Conservation (phyloP, 2,888 invertebrate genomes). For the Iphiclides podalirius region DNA sequence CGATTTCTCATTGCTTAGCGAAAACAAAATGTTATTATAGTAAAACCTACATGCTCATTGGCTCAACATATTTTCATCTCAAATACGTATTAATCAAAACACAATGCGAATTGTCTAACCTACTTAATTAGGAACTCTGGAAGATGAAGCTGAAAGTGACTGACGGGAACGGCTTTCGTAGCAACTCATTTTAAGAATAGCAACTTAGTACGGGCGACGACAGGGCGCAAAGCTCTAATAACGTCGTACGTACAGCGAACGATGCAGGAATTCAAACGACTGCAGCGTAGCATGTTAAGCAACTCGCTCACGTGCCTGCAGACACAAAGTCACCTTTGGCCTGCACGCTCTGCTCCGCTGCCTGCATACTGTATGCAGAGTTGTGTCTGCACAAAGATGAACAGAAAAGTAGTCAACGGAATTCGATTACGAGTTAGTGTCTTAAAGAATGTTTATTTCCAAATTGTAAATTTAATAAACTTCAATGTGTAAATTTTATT, state of each 20-base stretch:
- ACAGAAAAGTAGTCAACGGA: slow-evolving; percentile 4
- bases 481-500: no score
- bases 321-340: slow-evolving; percentile 36
- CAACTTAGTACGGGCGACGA: slow-evolving; percentile 24
- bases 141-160: slow-evolving; percentile 8
- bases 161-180: slow-evolving; percentile 11
- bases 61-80: no score
- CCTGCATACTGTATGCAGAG: slow-evolving; percentile 21
- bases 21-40: no score
- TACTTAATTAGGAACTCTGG: slow-evolving; percentile 24
- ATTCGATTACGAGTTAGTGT: not conserved
- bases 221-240: slow-evolving; percentile 43
- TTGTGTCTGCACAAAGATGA: slow-evolving; percentile 19
- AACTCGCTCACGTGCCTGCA: slow-evolving; percentile 46
- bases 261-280: slow-evolving; percentile 50
- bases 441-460: not conserved
- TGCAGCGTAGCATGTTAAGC: slow-evolving; percentile 37
- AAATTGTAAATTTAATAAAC: no score
- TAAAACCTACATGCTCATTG: no score
- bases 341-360: slow-evolving; percentile 31
- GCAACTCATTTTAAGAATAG: slow-evolving; percentile 19
- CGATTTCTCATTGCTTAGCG: no score
- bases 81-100: no score
- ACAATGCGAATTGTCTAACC: no score
- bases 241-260: slow-evolving; percentile 40